Evolutionary conservation across 1,140 invertebrate genomes (phyloP).

Genomic region (Calephelis nemesis): DNA sequence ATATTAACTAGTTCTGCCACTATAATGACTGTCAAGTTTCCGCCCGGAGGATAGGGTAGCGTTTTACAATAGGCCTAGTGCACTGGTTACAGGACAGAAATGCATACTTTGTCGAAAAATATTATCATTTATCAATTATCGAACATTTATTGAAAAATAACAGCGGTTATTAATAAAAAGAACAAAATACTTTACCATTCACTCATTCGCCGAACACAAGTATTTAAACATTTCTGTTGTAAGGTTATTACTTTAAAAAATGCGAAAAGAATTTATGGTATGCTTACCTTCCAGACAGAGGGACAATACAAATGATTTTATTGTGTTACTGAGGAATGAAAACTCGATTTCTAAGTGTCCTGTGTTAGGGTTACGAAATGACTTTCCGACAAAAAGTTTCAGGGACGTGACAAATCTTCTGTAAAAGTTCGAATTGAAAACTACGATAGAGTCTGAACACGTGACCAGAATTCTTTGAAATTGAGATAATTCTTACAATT

Average conservation of each 20-base stretch:
- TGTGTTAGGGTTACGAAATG: constrained; percentile 42
- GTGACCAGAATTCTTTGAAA: constrained; percentile 60
- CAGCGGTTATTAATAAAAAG: too few relatives aligned
- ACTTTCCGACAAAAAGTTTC: constrained; percentile 48
- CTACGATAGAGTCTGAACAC: constrained; percentile 65
- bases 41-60: too few relatives aligned
- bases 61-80: too few relatives aligned
- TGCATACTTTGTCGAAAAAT: too few relatives aligned
- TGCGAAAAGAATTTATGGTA: neutral
- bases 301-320: neutral
- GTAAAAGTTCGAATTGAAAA: constrained; percentile 70
- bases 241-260: neutral
- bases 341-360: constrained; percentile 10
- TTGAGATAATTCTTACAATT: constrained; percentile 26
- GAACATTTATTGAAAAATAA: too few relatives aligned
- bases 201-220: too few relatives aligned
- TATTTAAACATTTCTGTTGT: too few relatives aligned
- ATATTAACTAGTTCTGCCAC: too few relatives aligned
- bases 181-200: too few relatives aligned
- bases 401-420: constrained; percentile 74
- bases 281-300: neutral
- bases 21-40: too few relatives aligned
- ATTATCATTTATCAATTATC: too few relatives aligned
- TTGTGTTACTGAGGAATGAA: neutral
- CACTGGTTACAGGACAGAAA: too few relatives aligned